Conservation (phyloP, 2,888 invertebrate genomes). For the Zele albiditarsus region DNA sequence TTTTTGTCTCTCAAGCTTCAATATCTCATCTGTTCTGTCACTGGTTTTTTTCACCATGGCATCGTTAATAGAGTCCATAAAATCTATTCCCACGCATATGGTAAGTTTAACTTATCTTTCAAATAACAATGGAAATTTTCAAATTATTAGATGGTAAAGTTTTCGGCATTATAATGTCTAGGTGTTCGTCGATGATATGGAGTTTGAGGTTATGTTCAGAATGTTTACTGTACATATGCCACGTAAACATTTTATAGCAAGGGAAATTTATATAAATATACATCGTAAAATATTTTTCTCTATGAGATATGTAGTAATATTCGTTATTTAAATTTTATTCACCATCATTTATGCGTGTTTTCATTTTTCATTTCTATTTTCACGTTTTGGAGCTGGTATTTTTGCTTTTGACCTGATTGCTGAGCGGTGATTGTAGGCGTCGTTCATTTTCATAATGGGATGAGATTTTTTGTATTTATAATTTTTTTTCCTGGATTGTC, state of each 20-base stretch:
- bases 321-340: no score
- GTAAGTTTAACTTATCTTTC: constrained; percentile 52
- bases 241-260: constrained; percentile 14
- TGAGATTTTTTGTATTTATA: no score
- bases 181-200: not conserved
- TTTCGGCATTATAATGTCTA: not conserved
- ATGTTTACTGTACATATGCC: constrained; percentile 38
- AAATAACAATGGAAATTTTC: constrained; percentile 3
- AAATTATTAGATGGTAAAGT: not conserved
- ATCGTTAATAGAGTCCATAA: constrained; percentile 62
- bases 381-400: no score
- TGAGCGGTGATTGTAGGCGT: no score
- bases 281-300: no score
- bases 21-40: not conserved
- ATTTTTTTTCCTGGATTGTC: no score
- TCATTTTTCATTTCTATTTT: no score
- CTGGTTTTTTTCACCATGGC: constrained; percentile 56
- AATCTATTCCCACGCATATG: constrained; percentile 67
- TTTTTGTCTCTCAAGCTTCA: not conserved
- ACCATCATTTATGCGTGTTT: no score
- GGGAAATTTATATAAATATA: no score
- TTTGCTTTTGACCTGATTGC: no score
- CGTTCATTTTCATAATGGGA: no score
- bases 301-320: no score
- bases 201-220: constrained; percentile 28